A percentile compares a stretch with the other conserved stretches of the same genome.
These are phyloP conservation scores for Neogobius melanostomus DNA, from an alignment of 2,113 vertebrate species.

Conservation along the genomic window DNA sequence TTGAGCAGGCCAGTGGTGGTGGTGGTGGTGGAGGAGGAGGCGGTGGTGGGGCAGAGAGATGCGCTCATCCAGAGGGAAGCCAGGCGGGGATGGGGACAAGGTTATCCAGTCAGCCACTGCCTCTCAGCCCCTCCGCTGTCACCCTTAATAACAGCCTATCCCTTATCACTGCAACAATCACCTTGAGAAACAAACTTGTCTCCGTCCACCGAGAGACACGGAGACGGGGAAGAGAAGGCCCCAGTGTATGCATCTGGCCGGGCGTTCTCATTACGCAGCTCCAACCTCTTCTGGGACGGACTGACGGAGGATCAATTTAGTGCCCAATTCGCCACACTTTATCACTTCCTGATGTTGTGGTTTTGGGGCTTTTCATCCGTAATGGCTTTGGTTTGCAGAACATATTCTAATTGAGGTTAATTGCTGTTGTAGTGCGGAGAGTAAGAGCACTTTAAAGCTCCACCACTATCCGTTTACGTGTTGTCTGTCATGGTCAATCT, in stretches of 20 bases:
- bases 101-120: constrained; percentile 75
- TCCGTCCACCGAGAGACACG: constrained; percentile 59
- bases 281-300: constrained; percentile 53
- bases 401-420: constrained; percentile 8
- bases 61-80: constrained; percentile 62
- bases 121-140: constrained; percentile 75
- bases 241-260: constrained; percentile 42
- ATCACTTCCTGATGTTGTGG: constrained; percentile 23
- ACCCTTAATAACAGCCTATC: constrained; percentile 77
- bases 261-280: constrained; percentile 58
- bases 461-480: not conserved
- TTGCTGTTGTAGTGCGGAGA: constrained; percentile 6
- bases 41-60: not conserved
- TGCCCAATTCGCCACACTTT: constrained; percentile 54
- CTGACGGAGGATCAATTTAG: constrained; percentile 62
- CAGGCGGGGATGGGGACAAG: constrained; percentile 70
- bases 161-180: constrained; percentile 80
- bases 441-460: not conserved
- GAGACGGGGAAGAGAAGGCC: constrained; percentile 54
- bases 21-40: not conserved
- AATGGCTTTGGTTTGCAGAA: constrained; percentile 10
- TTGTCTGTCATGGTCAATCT: not conserved
- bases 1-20: constrained; percentile 61
- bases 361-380: not conserved
- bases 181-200: constrained; percentile 79